Percentiles rank a stretch among this genome's conserved stretches.
These are phyloP conservation scores for Philopotamus ludificatus DNA, from an alignment of 1,140 invertebrate species.

Conservation along the genomic window DNA sequence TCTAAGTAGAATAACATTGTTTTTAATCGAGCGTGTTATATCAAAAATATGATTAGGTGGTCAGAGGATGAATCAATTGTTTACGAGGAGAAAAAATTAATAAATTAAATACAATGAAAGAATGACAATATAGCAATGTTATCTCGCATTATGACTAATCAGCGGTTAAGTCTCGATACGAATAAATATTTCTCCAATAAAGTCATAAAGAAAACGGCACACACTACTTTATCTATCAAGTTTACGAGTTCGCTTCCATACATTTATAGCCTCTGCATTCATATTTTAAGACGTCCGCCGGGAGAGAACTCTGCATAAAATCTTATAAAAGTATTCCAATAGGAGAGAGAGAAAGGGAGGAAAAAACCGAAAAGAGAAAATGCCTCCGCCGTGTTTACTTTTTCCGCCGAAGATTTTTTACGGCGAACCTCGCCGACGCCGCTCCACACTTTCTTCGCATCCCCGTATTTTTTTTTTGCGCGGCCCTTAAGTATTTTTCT, in stretches of 20 bases:
- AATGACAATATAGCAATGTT: too few species aligned
- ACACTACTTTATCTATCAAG: conserved; percentile 12
- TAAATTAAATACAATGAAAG: too few species aligned
- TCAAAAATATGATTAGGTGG: too few species aligned
- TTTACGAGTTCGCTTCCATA: conserved; percentile 1
- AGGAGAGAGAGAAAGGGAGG: background rate
- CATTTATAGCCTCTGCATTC: conserved; percentile 13
- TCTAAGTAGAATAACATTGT: too few species aligned
- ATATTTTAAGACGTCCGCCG: conserved; percentile 15
- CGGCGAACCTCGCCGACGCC: background rate
- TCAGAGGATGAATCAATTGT: too few species aligned
- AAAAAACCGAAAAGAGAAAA: conserved; percentile 14
- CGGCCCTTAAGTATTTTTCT: background rate
- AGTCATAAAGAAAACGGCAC: conserved; percentile 2
- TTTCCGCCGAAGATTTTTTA: conserved; percentile 19
- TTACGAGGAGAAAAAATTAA: too few species aligned
- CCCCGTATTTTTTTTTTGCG: background rate
- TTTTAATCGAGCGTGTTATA: too few species aligned
- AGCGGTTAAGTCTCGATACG: too few species aligned
- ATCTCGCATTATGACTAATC: too few species aligned
- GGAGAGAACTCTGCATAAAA: background rate
- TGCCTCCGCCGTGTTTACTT: conserved; percentile 15
- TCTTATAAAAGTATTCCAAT: background rate
- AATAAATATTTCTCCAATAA: conserved; percentile 10
- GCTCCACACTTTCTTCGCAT: background rate